Base-by-base conservation (phyloP, 2,888 invertebrate genomes). In the Leptinotarsa tumamoca region DNA sequence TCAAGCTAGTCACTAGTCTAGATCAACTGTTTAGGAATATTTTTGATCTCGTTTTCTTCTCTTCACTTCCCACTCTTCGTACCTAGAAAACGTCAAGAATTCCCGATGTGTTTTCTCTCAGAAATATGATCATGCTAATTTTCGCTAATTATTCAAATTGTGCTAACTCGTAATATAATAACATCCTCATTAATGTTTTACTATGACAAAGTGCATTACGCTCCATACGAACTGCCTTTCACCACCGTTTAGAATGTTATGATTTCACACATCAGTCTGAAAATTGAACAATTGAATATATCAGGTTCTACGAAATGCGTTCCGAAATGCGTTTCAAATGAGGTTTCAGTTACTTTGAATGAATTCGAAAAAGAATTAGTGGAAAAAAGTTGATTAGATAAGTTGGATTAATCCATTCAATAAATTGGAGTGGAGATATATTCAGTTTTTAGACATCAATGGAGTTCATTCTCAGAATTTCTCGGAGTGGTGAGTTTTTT, bases 121-220 rank as follows among this genome's bases (percentile, higher is more conserved):
- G 52, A 52, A 58, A 13, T 23, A 58, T 23, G 4, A 43, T 67
- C 67, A 54, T 72, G 66, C 49, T 43, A 67, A 72, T 72, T 67
- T 67, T 72, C 23, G 43, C 56, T 72, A 67, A 72, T 72, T 72
- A 67, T 67, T 21, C 56, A 23, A 43, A 54, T 58, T 43, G 33
- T 66, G 50, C 56, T 33, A 67, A 33, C 23, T 58, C 23, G 13
- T 14, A 23, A 23, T 58, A 56, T 67, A 21, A 72, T 18, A 51
- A 72, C 56, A 67, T 72, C 72, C 72, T 72, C 17, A 67, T 72
- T 72, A 72, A 67, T 67, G 50, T 72, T 67, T 72, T 23, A 58
- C 58, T 58, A 58, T 17, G 58, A 23, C 23, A 58, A 58, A 58
- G 21, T 18, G 58, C 23, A 58, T 58, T 58, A 23, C 58, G 58